These are phyloP conservation scores for Bombus vancouverensis DNA, from an alignment of 1,140 invertebrate genomes.

Conservation along the genomic window DNA sequence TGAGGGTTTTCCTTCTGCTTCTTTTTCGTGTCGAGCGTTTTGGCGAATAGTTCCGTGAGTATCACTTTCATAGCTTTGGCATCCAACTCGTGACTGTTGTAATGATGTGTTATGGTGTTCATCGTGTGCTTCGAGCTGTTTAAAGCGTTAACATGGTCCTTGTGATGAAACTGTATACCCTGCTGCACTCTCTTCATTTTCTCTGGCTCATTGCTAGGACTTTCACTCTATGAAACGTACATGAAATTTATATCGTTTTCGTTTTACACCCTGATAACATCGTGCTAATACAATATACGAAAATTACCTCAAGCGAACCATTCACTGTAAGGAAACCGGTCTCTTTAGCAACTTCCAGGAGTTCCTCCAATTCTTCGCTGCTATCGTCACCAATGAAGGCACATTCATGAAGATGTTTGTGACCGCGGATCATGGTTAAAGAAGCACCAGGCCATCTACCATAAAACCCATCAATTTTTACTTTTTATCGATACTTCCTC, in stretches of 20 bases:
- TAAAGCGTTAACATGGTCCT: conserved; percentile 34
- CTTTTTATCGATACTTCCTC: neutral
- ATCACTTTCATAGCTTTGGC: conserved; percentile 79
- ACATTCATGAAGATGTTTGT: conserved; percentile 89
- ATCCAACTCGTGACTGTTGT: conserved; percentile 78
- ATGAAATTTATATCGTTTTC: neutral
- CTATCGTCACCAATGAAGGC: conserved; percentile 91
- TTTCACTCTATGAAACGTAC: conserved; percentile 57
- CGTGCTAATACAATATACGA: neutral
- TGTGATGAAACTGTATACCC: conserved; percentile 78
- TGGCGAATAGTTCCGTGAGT: conserved; percentile 69
- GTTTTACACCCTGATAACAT: neutral
- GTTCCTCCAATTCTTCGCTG: conserved; percentile 87
- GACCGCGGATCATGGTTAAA: conserved; percentile 88
- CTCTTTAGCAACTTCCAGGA: conserved; percentile 81
- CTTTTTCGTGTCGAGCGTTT: conserved; percentile 71
- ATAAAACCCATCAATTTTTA: neutral
- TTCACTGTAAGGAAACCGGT: conserved; percentile 60
- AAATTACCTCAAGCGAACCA: conserved; percentile 43
- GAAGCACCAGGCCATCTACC: conserved; percentile 89
- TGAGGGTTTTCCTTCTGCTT: conserved; percentile 73
- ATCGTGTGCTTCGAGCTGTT: conserved; percentile 54
- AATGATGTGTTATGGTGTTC: conserved; percentile 54
- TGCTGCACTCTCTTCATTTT: conserved; percentile 80
- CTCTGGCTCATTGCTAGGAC: conserved; percentile 79